Evolutionary conservation across 1,140 invertebrate genomes (phyloP), one percentile per base, ranked within the genome.

Genomic region (Drusus annulatus): DNA sequence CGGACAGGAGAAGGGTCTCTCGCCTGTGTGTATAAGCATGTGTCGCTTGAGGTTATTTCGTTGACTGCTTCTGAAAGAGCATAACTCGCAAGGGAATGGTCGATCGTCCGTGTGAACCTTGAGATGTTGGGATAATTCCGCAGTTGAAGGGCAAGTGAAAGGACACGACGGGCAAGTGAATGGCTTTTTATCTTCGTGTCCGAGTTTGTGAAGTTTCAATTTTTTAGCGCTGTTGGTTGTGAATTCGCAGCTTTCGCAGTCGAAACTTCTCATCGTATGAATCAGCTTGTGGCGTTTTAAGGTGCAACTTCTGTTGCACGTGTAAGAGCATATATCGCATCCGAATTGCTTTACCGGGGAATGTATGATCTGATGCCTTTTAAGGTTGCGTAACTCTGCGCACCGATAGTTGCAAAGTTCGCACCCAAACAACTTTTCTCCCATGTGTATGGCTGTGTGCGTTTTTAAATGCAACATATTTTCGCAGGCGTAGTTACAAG

Each of bases 391-490:
- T 15, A 58, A 15, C 13, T 58, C 23, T 7, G 52, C 28, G 50
- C 52, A 75, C 8, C 28, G 23, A 60, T 58, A 75, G 15, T 31
- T 58, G 19, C 73, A 75, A n/a, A 75, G 17, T 58, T 75, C 52
- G 31, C 76, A 77, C 0, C 50, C 28, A 81, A 91, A 92, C 0
- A 92, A 91, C 79, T 93, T 92, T 84, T 93, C 92, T 2, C 93
- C 93, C 0, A 92, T 93, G 84, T 94, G 93, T 3, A 75, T 51
- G 19, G 68, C 36, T 23, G 52, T 15, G 19, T 71, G 68, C 1
- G 68, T 71, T 15, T 71, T 71, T 15, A 71, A 52, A 23, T 71
- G 68, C 68, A 23, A 54, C 17, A 17, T 19, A 19, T 71, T 71
- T 28, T 71, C 68, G 45, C 68, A 71, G 2, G 52, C 50, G 16